phyloP scores from a whole-genome alignment of 2,888 invertebrate genomes.

The Euzetes globulus region DNA sequence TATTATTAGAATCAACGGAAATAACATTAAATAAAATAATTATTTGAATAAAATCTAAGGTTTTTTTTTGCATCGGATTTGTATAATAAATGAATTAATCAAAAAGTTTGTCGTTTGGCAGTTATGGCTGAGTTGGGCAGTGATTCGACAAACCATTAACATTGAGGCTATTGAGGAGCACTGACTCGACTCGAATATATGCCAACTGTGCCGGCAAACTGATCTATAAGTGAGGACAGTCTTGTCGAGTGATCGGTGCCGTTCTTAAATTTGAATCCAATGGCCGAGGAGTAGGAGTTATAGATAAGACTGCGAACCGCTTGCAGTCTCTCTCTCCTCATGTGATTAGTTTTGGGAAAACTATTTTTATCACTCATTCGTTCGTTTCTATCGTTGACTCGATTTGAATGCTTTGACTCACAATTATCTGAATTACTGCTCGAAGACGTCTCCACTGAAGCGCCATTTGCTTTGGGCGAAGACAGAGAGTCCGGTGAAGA shows the following conservation, averaged over 20 bases:
- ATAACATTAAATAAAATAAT: neutral
- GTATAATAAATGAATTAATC: neutral
- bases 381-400: neutral
- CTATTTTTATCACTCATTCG: neutral
- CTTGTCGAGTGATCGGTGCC: constrained; percentile 47
- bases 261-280: constrained; percentile 53
- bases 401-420: neutral
- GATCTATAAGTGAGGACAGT: neutral
- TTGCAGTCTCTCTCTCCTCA: constrained; percentile 49
- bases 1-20: neutral
- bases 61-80: neutral
- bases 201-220: constrained; percentile 1
- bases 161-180: neutral
- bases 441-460: constrained; percentile 1
- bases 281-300: constrained; percentile 53
- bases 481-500: constrained; percentile 35
- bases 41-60: neutral
- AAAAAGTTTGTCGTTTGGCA: neutral
- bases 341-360: neutral
- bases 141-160: neutral
- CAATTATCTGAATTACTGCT: constrained; percentile 12
- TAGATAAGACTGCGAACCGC: constrained; percentile 55
- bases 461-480: constrained; percentile 1
- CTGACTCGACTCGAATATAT: constrained; percentile 4
- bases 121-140: neutral